Percentiles rank a stretch among this genome's conserved stretches.
phyloP scores from a whole-genome alignment of 2,797 vertebrate genomes.

The Brotogeris chrysoptera region DNA sequence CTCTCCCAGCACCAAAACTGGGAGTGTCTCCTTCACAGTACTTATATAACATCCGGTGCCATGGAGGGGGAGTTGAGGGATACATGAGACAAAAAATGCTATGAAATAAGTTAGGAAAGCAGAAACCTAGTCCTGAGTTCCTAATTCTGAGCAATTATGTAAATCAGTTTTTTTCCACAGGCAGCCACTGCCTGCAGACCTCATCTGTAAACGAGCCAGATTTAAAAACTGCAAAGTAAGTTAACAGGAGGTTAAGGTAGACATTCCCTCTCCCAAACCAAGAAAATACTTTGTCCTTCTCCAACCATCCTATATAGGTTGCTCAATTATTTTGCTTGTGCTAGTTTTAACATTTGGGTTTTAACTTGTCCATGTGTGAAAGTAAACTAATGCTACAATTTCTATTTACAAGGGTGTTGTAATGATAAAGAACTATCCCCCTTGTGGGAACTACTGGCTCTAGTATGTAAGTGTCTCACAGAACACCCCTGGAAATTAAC shows the following conservation, averaged over 20 bases:
- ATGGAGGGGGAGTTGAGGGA: rapidly evolving
- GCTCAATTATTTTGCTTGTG: background rate
- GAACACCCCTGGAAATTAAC: background rate
- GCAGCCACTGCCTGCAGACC: background rate
- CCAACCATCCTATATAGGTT: background rate
- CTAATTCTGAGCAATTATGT: background rate
- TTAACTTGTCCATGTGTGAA: background rate
- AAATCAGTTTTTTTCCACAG: background rate
- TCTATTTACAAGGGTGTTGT: background rate
- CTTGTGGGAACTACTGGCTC: background rate
- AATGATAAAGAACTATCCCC: background rate
- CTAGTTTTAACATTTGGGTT: background rate
- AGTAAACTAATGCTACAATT: background rate
- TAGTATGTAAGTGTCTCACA: rapidly evolving
- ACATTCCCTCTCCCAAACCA: background rate
- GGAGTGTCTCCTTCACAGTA: background rate
- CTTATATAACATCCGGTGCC: background rate
- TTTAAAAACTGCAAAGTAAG: background rate
- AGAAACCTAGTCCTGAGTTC: background rate
- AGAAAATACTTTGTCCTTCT: background rate
- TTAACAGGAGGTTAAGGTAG: background rate
- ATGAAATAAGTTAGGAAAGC: background rate
- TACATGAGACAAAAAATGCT: background rate
- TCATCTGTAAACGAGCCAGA: background rate
- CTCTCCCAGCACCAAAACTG: background rate